A percentile compares a stretch with the other conserved stretches of the same genome.
These are phyloP conservation scores for Cassiopea andromeda DNA, from an alignment of 30 jellyfish, hydroid and myxozoan species.

Conservation along the genomic window DNA sequence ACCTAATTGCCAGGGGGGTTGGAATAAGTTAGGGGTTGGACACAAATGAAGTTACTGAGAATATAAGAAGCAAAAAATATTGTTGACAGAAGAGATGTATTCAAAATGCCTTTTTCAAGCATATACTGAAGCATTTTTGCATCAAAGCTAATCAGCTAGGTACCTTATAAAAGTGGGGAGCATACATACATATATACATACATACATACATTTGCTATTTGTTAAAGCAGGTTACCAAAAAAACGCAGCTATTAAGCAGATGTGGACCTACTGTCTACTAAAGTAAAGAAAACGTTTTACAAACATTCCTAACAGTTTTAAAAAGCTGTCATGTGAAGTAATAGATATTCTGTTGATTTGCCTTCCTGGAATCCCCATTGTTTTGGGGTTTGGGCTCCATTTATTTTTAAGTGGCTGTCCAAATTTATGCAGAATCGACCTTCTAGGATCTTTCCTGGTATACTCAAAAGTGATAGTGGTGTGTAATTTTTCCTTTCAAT, in stretches of 20 bases:
- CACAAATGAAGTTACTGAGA: background rate
- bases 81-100: background rate
- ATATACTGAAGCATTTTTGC: background rate
- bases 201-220: constrained; percentile 8
- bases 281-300: background rate
- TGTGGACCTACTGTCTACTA: background rate
- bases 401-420: constrained; percentile 36
- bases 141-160: background rate
- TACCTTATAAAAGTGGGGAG: background rate
- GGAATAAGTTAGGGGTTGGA: background rate
- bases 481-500: background rate
- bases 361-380: constrained; percentile 48
- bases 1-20: background rate
- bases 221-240: background rate
- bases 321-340: constrained; percentile 22
- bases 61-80: background rate
- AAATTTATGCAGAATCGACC: constrained; percentile 18
- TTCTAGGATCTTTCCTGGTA: constrained; percentile 42
- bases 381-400: constrained; percentile 39
- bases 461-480: constrained; percentile 17
- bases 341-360: constrained; percentile 21
- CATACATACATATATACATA: constrained; percentile 12
- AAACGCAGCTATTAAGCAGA: background rate
- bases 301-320: background rate
- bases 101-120: background rate